Evolutionary conservation across 2,888 invertebrate genomes (phyloP), one percentile per base, ranked within the genome.

Genomic region (Lepetodrilus schrolli): DNA sequence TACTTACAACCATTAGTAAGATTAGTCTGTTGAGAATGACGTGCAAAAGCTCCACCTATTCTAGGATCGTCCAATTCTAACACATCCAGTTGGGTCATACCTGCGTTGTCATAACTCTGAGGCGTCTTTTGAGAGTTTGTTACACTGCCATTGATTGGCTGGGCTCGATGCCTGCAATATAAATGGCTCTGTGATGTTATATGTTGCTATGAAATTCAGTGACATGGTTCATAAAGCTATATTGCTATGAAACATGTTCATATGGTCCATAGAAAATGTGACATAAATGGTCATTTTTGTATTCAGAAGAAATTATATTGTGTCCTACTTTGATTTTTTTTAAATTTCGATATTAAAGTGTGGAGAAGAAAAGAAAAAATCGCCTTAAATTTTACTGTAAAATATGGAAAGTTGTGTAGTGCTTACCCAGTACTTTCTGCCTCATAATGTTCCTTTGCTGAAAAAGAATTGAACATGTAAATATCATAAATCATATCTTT

Each of bases 91-190:
- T 66, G 66, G 36, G 75, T 76, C 83, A 82, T 84, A 86, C 85
- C 85, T 84, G 77, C 76, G 74, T 82, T 84, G 71, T 86, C 83
- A 43, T 81, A 83, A 4, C 68, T 75, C 23, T 75, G 72, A n/a
- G 78, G 74, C 30, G 80, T 78, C 70, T 81, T 80, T 58, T 73
- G 75, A 30, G 43, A 20, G 13, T 26, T 74, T 0, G 83, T 79
- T 17, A 81, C 49, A 3, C 77, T 73, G 37, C 82, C 82, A 68
- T 83, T 82, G 7, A 78, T 79, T 74, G 80, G 76, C 37, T 77
- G 79, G 0, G 78, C 72, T 7, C 51, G 51, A 1, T 51, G 72
- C 8, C 75, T 75, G 72, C 8, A 20, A 66, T 26, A n/a, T 3
- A 13, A n/a, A n/a, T n/a, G n/a, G n/a, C n/a, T n/a, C n/a, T n/a